Evolutionary conservation across 2,113 vertebrate genomes (phyloP).

Genomic region (Petrocephalus zakoni): DNA sequence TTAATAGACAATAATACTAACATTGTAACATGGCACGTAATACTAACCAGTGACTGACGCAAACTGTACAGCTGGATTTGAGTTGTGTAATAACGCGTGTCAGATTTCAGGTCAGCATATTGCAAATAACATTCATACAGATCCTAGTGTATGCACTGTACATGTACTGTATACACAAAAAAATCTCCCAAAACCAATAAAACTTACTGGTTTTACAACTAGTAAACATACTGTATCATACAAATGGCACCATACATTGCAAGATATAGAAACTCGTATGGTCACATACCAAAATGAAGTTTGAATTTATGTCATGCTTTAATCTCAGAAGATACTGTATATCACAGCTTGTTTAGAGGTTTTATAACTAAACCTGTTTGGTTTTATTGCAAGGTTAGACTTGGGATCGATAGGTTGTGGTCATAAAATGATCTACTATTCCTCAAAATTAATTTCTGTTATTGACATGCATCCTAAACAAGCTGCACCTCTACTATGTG

Average conservation of each 20-base stretch:
- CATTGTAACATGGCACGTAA: not conserved
- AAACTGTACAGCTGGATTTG: not conserved
- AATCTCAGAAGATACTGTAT: not conserved
- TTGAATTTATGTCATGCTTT: not conserved
- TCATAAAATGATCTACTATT: not conserved
- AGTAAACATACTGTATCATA: not conserved
- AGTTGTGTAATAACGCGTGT: not conserved
- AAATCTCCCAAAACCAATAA: not conserved
- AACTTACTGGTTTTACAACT: not conserved
- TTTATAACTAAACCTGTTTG: not conserved
- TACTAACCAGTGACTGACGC: not conserved
- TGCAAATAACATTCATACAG: not conserved
- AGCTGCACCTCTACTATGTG: not conserved
- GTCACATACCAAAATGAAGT: not conserved
- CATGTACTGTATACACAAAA: not conserved
- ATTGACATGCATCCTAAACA: not conserved
- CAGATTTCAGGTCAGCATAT: not conserved
- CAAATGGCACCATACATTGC: not conserved
- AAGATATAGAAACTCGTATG: not conserved
- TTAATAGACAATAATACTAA: not conserved
- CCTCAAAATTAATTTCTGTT: not conserved
- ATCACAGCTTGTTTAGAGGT: not conserved
- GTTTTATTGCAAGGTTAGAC: not conserved
- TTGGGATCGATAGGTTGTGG: not conserved
- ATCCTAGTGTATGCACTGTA: not conserved